phyloP scores from a whole-genome alignment of 2,797 vertebrate species.

The Perdix hodgsoniae region DNA sequence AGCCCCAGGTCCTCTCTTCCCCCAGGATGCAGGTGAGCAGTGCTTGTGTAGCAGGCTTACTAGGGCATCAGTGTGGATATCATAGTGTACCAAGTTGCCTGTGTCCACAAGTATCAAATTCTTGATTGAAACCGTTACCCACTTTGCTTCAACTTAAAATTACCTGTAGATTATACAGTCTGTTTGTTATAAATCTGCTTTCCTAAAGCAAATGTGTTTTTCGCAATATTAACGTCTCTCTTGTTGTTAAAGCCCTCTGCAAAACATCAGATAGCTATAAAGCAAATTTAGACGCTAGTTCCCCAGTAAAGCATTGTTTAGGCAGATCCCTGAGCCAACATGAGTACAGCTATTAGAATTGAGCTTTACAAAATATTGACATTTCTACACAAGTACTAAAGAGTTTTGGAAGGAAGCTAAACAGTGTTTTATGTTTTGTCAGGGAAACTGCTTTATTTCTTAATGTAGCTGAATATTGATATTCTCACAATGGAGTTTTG shows the following conservation, averaged over 20 bases:
- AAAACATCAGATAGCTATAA: slow-evolving; percentile 31
- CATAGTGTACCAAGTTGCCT: not conserved
- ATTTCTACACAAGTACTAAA: slow-evolving; percentile 20
- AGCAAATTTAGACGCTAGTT: not conserved
- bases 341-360: slow-evolving; percentile 29
- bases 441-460: slow-evolving; percentile 37
- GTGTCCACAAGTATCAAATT: not conserved
- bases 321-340: slow-evolving; percentile 32
- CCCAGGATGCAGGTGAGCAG: not conserved
- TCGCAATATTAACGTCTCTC: not conserved
- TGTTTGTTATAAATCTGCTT: not conserved
- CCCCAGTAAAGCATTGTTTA: slow-evolving; percentile 38
- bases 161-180: not conserved
- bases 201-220: not conserved
- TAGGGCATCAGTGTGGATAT: not conserved
- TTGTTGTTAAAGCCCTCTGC: not conserved
- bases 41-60: not conserved
- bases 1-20: not conserved
- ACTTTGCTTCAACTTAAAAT: not conserved
- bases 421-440: not conserved
- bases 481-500: slow-evolving; percentile 1
- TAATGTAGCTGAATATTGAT: slow-evolving; percentile 26
- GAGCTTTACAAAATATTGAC: slow-evolving; percentile 48
- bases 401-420: slow-evolving; percentile 47
- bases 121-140: not conserved